phyloP scores from a whole-genome alignment of 2,888 invertebrate genomes.

The Steromphala cineraria region DNA sequence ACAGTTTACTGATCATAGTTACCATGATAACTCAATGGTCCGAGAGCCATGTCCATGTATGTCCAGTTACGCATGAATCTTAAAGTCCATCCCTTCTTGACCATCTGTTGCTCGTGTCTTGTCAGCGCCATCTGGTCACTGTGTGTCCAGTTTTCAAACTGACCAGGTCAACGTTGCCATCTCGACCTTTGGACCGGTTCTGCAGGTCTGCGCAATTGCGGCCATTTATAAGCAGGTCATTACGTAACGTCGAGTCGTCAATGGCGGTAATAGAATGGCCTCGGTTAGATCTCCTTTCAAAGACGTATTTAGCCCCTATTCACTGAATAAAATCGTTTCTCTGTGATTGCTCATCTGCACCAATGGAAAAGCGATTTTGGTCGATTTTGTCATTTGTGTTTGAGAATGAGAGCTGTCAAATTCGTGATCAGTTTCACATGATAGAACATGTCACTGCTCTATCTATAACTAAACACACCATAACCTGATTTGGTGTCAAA shows the following conservation, averaged over 20 bases:
- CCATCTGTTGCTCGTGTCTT: not conserved
- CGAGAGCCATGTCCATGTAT: too few species aligned
- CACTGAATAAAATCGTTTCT: not conserved
- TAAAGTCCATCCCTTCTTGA: too few species aligned
- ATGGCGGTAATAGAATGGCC: not conserved
- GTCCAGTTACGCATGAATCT: too few species aligned
- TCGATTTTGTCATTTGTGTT: not conserved
- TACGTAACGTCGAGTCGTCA: not conserved
- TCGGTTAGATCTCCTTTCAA: not conserved
- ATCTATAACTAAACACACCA: not conserved
- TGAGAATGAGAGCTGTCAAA: not conserved
- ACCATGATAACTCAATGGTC: too few species aligned
- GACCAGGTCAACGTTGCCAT: slow-evolving; percentile 5
- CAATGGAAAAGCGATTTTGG: not conserved
- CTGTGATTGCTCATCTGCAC: not conserved
- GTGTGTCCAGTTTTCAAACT: slow-evolving; percentile 5
- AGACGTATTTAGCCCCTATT: slow-evolving; percentile 2
- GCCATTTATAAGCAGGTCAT: not conserved
- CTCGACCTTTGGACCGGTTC: slow-evolving; percentile 4
- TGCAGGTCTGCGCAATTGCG: not conserved
- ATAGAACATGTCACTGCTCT: not conserved
- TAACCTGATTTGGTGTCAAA: not conserved
- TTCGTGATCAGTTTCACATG: not conserved
- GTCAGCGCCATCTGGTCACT: not conserved
- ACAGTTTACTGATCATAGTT: too few species aligned